These are phyloP conservation scores for Amphipoea oculea DNA, from an alignment of 2,888 invertebrate species.

Conservation along the genomic window DNA sequence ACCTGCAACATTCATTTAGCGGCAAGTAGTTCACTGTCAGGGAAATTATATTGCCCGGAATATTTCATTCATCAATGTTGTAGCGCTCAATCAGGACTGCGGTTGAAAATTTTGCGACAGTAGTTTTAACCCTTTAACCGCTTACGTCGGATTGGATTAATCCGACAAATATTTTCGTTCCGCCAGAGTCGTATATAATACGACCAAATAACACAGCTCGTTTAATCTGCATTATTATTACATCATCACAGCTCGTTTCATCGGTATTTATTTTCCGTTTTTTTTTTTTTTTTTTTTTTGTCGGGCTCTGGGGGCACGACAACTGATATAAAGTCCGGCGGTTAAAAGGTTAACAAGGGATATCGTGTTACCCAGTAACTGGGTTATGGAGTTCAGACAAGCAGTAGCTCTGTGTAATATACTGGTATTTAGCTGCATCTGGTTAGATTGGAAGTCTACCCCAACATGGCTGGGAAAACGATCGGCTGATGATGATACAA, in stretches of 20 bases:
- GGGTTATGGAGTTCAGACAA: not conserved
- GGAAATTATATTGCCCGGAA: constrained; percentile 40
- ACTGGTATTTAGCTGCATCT: not conserved
- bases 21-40: constrained; percentile 50
- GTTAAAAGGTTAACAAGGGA: too few species aligned
- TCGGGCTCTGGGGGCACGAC: too few species aligned
- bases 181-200: too few species aligned
- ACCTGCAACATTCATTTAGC: constrained; percentile 54
- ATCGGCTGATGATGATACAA: not conserved
- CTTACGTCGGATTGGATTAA: too few species aligned
- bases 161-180: too few species aligned
- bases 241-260: too few species aligned
- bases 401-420: not conserved
- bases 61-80: constrained; percentile 35
- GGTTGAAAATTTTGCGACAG: constrained; percentile 2
- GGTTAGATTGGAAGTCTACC: not conserved
- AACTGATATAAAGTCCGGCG: too few species aligned
- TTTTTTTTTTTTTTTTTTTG: too few species aligned
- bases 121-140: too few species aligned
- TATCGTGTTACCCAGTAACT: not conserved
- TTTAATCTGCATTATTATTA: too few species aligned
- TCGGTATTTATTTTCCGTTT: too few species aligned
- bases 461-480: not conserved
- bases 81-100: not conserved
- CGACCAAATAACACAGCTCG: too few species aligned